Evolutionary conservation across 2,888 invertebrate genomes (phyloP), one percentile per base, ranked within the genome.

Genomic region (Operophtera brumata): DNA sequence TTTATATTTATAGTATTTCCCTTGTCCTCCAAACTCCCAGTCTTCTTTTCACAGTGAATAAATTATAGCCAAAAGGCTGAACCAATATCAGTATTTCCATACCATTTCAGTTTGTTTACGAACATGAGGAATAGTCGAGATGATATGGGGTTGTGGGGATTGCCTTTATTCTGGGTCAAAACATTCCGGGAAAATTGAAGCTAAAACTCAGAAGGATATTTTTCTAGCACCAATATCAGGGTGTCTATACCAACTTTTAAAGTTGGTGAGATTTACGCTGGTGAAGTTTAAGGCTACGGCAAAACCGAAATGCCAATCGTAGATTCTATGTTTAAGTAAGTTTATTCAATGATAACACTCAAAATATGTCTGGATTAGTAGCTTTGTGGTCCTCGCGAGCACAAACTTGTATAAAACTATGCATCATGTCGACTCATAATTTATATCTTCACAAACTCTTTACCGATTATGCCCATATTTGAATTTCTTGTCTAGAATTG

Each of bases 41-140:
- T 42, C 47, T 48, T 53, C 50, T 61, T 60, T 57, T 57, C 54
- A 55, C 60, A 64, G 58, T 58, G 60, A 59, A 60, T 62, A 62
- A 57, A 57, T 48, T 59, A 57, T 50, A 49, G 59, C 55, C 66
- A 68, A n/a, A n/a, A 73, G 69, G 71, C 76, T 68, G 69, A 70
- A 57, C 78, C 75, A 81, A 82, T 82, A 82, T 80, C 81, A 78
- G 78, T 67, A 73, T 73, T 66, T 70, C 59, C 62, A 57, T 59
- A 61, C 62, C 59, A 71, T 73, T 75, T 75, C 78, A 80, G 74
- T 73, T 76, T 81, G 74, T 79, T 75, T 77, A 77, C 74, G 66
- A 73, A 71, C 75, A 76, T 75, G 61, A 67, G 66, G 62, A 61
- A n/a, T n/a, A 61, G 60, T 63, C 47, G 54, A 67, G 45, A 49